Percentiles rank a stretch among this genome's conserved stretches.
phyloP scores from a whole-genome alignment of 2,797 vertebrate species.

The Salarias fasciatus region DNA sequence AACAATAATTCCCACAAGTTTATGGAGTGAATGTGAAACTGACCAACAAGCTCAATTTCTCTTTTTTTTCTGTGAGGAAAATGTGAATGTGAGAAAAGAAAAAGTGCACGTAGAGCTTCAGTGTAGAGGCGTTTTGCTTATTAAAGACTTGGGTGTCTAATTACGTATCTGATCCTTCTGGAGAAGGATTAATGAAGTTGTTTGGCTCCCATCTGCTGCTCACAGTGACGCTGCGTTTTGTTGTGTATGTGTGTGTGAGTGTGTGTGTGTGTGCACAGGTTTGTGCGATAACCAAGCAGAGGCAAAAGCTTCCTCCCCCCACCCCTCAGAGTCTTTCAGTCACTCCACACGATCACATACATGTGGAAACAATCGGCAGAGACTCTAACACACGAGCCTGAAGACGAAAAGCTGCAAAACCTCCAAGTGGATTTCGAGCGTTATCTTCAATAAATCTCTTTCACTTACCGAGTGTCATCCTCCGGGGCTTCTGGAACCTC shows the following conservation, averaged over 20 bases:
- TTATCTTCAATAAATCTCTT: constrained; percentile 6
- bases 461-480: not conserved
- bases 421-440: not conserved
- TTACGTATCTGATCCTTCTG: constrained; percentile 64
- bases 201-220: constrained; percentile 64
- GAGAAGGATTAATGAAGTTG: constrained; percentile 69
- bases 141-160: constrained; percentile 67
- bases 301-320: not conserved
- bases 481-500: not conserved
- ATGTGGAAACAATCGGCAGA: constrained; percentile 67
- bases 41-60: constrained; percentile 10
- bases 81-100: not conserved
- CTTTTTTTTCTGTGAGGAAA: not conserved
- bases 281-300: constrained; percentile 23
- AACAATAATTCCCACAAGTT: constrained; percentile 13
- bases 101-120: too few relatives aligned
- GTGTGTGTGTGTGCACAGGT: not conserved
- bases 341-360: constrained; percentile 19
- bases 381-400: constrained; percentile 10
- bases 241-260: not conserved
- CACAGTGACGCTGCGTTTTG: constrained; percentile 38
- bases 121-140: constrained; percentile 42
- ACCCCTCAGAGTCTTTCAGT: not conserved
- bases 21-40: constrained; percentile 34
- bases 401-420: constrained; percentile 12